Evolutionary conservation across 2,113 vertebrate genomes (phyloP).

Genomic region (Trochalopteron elliotii): DNA sequence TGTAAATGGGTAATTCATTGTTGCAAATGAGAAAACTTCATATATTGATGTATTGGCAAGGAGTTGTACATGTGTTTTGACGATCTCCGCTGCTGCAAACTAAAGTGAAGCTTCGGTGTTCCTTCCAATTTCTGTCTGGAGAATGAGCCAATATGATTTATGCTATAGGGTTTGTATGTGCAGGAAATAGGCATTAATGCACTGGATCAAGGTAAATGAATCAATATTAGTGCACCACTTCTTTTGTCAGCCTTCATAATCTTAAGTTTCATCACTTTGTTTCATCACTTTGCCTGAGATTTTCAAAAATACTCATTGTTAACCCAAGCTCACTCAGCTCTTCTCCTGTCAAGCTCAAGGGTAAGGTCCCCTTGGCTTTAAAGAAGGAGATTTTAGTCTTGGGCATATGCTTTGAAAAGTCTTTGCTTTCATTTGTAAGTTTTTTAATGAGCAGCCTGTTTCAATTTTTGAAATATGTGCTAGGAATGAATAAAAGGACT

Average conservation of each 20-base stretch:
- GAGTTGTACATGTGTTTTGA: background rate
- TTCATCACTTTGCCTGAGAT: constrained; percentile 35
- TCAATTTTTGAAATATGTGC: background rate
- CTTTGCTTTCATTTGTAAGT: background rate
- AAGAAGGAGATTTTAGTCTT: background rate
- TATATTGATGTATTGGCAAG: background rate
- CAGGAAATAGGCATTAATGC: constrained; percentile 37
- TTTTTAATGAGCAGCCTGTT: background rate
- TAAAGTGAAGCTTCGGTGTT: background rate
- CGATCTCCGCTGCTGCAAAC: background rate
- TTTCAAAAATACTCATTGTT: background rate
- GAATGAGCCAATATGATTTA: constrained; percentile 19
- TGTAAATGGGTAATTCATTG: background rate
- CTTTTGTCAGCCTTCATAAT: constrained; percentile 33
- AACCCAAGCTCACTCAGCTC: background rate
- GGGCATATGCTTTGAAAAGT: constrained; percentile 5
- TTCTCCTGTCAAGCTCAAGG: background rate
- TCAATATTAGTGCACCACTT: background rate
- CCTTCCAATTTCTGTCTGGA: background rate
- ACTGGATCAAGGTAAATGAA: background rate
- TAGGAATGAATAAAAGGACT: background rate
- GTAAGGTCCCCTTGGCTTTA: constrained; percentile 9
- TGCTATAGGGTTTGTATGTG: background rate
- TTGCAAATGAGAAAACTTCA: background rate
- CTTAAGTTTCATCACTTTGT: constrained; percentile 40